Evolutionary conservation across 2,888 invertebrate genomes (phyloP).

Genomic region (Dryadula phaetusa): DNA sequence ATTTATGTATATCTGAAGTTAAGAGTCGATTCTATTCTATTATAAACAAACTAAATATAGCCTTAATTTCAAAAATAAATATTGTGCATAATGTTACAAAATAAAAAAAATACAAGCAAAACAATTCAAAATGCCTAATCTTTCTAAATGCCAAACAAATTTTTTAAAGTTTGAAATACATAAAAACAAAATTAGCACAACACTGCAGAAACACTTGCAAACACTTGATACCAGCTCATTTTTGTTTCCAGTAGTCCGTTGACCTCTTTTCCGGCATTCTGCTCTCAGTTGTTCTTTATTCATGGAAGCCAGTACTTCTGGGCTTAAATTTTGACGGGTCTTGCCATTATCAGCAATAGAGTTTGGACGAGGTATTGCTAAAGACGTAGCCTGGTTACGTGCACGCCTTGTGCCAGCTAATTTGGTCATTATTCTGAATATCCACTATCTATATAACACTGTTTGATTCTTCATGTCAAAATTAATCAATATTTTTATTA

Average conservation of each 20-base stretch:
- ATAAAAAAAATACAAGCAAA: slow-evolving; percentile 17
- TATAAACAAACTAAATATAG: neutral
- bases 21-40: neutral
- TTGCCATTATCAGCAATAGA: slow-evolving; percentile 75
- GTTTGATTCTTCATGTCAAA: slow-evolving; percentile 46
- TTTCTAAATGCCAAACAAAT: slow-evolving; percentile 13
- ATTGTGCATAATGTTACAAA: slow-evolving; percentile 5
- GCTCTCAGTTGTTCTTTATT: slow-evolving; percentile 88
- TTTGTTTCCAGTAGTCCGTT: slow-evolving; percentile 88
- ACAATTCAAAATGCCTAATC: slow-evolving; percentile 10
- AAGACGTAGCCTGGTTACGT: slow-evolving; percentile 73
- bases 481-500: slow-evolving; percentile 37
- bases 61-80: neutral
- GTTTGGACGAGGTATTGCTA: slow-evolving; percentile 73
- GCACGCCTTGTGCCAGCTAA: slow-evolving; percentile 76
- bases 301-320: slow-evolving; percentile 83
- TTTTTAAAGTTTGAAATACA: slow-evolving; percentile 5
- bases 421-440: slow-evolving; percentile 51
- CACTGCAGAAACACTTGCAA: slow-evolving; percentile 66
- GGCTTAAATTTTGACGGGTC: slow-evolving; percentile 73
- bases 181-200: slow-evolving; percentile 37
- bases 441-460: slow-evolving; percentile 48
- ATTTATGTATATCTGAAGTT: neutral
- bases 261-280: slow-evolving; percentile 88
- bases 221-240: slow-evolving; percentile 86